Evolutionary conservation across 2,888 invertebrate genomes (phyloP), one percentile per base, ranked within the genome.

Genomic region (Drosophila nigricruria): DNA sequence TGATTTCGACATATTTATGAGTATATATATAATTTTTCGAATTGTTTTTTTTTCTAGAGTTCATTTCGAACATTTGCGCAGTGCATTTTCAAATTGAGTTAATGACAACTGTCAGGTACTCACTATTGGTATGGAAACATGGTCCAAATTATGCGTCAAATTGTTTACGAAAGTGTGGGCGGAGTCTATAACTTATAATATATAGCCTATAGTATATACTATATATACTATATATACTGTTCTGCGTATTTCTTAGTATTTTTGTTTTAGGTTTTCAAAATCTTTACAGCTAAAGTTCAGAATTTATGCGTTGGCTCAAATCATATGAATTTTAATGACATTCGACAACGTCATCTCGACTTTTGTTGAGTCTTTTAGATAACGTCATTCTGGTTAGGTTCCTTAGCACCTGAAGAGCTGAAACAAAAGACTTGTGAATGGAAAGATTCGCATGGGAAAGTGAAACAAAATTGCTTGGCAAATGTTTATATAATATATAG

Each of bases 21-120:
- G 14, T 20, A 20, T 36, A 36, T 47, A 47, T 32, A 57, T 47
- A 20, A 20, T 20, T 42, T 60, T 47, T n/a, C 27, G 18, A 49
- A 42, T 61, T 67, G 36, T 60, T 54, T 10, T 45, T 45, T 63
- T 78, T 72, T 56, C 10, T 27, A 49, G 53, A 57, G 57, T 57
- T 70, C 42, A 25, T 50, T 72, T 65, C 25, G n/a, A 60, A 43
- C 80, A 82, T 72, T 70, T 88, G 79, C 81, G 88, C 83, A 72
- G 43, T 86, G 81, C 75, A 81, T 79, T 79, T 73, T 53, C 47
- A 73, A 81, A 74, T 74, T 77, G 68, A 73, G 56, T 83, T 86
- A 83, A 89, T 86, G 84, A 86, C 89, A 84, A 84, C 73, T 84
- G 83, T 83, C 83, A 86, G 72, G 60, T 53, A 59, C 45, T 30